A percentile compares a stretch with the other conserved stretches of the same genome.
phyloP scores from a whole-genome alignment of 1,140 invertebrate genomes.

The Tetramorium simillimum region DNA sequence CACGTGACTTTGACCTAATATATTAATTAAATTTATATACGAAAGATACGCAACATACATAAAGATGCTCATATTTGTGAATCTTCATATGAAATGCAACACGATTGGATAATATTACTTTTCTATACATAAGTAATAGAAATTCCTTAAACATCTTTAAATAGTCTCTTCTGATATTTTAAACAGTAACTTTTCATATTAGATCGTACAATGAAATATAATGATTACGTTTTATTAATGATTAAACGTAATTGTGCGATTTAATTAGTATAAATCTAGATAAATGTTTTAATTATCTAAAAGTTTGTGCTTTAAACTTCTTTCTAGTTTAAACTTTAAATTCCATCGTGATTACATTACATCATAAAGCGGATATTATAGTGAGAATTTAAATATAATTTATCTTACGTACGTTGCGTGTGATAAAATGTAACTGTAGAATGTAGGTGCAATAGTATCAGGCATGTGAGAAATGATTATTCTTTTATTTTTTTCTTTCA shows the following conservation, averaged over 20 bases:
- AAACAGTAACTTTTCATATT: not conserved
- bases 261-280: slow-evolving; percentile 7
- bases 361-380: not conserved
- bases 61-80: not conserved
- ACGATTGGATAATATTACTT: not conserved
- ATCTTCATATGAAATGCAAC: not conserved
- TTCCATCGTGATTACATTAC: not conserved
- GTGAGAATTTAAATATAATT: slow-evolving; percentile 10
- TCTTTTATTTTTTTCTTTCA: slow-evolving; percentile 78
- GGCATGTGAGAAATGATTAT: slow-evolving; percentile 69
- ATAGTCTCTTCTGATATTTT: no score
- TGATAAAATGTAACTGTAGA: slow-evolving; percentile 15
- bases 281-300: slow-evolving; percentile 2
- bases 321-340: not conserved
- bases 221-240: not conserved
- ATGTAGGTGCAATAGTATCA: slow-evolving; percentile 53
- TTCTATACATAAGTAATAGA: not conserved
- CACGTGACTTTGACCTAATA: not conserved
- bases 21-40: slow-evolving; percentile 8
- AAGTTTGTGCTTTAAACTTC: not conserved
- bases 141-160: not conserved
- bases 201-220: not conserved
- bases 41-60: not conserved
- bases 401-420: not conserved
- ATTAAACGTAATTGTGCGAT: not conserved